A percentile compares a stretch with the other conserved stretches of the same genome.
These are phyloP conservation scores for Myzus persicae DNA, from an alignment of 1,140 invertebrate species.

Conservation along the genomic window DNA sequence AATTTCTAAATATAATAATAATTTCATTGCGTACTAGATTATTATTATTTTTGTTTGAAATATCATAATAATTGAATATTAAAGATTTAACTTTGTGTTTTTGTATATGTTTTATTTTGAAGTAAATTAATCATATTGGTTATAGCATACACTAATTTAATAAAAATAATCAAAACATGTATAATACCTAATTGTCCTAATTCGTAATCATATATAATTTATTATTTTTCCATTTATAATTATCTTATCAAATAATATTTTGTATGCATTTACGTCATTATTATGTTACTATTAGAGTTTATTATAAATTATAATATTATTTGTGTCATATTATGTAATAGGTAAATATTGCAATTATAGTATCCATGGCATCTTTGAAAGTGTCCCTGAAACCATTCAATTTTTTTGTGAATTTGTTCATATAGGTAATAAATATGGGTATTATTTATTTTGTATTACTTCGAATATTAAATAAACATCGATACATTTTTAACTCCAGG, in stretches of 20 bases:
- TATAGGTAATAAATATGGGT: no score
- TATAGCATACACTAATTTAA: background rate
- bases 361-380: no score
- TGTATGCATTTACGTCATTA: background rate
- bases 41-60: background rate
- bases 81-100: background rate
- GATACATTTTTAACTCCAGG: no score
- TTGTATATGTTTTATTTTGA: background rate
- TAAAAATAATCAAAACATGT: background rate
- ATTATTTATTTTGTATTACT: no score
- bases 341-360: no score
- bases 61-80: background rate
- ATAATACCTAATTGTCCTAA: background rate
- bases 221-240: background rate
- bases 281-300: background rate
- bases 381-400: no score
- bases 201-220: background rate
- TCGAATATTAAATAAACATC: no score
- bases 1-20: background rate
- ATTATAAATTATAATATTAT: background rate
- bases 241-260: slow-evolving; percentile 7
- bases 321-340: background rate
- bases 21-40: no score
- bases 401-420: no score
- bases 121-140: background rate